Evolutionary conservation across 53 echinoderm and acorn worm genomes (phyloP).

Genomic region (Holothuria scabra): DNA sequence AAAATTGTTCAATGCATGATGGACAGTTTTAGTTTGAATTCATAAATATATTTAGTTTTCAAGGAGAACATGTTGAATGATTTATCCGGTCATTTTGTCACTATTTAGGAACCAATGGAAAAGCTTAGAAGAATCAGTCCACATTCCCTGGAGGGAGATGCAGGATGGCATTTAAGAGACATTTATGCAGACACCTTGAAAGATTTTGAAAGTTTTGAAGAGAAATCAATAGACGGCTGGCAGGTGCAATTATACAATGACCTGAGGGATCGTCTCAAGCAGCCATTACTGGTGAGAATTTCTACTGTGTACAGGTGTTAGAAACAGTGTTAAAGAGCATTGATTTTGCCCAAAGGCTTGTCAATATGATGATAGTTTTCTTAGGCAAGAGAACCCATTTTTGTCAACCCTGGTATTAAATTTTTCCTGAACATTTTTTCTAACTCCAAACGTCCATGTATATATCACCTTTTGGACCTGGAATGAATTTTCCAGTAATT

Average conservation of each 20-base stretch:
- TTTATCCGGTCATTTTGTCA: background rate
- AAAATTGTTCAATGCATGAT: no score
- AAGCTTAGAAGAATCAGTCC: conserved; percentile 95
- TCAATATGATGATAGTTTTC: no score
- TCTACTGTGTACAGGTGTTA: no score
- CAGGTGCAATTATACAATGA: conserved; percentile 81
- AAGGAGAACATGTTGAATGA: background rate
- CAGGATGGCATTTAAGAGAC: conserved; percentile 97
- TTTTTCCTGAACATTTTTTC: no score
- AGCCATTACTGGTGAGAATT: conserved; percentile 84
- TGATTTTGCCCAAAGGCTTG: no score
- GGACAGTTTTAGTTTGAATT: no score
- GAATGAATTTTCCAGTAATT: no score
- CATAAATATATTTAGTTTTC: background rate
- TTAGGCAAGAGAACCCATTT: no score
- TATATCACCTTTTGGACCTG: no score
- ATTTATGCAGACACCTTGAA: conserved; percentile 89
- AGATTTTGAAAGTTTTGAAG: conserved; percentile 84
- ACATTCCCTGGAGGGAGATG: conserved; percentile 95
- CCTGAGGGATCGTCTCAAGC: conserved; percentile 92
- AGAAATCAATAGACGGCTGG: conserved; percentile 78
- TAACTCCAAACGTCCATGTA: no score
- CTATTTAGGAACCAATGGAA: conserved; percentile 91
- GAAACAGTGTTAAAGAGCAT: no score
- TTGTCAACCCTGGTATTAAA: no score